Percentiles rank a stretch among this genome's conserved stretches.
Conservation (phyloP, 2,888 invertebrate species). For the Leptopterna dolabrata region DNA sequence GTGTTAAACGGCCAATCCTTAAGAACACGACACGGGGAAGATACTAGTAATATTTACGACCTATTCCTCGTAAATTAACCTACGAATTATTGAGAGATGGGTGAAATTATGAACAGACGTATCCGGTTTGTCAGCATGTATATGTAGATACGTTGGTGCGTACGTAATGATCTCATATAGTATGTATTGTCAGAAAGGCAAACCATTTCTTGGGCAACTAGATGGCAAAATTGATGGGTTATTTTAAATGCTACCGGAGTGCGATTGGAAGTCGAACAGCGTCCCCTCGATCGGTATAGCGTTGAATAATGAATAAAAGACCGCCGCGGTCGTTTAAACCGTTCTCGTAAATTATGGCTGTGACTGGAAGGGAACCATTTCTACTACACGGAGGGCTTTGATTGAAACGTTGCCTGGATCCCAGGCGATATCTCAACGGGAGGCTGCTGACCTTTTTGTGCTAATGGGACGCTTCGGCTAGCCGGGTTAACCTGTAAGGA, state of each 20-base stretch:
- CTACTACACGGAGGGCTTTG: not conserved
- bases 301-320: not conserved
- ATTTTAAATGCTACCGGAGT: not conserved
- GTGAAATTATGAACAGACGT: too few species aligned
- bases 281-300: not conserved
- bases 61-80: too few species aligned
- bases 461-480: not conserved
- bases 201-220: not conserved
- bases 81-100: too few species aligned
- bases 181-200: too few species aligned
- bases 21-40: too few species aligned
- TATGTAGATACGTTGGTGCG: too few species aligned
- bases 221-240: not conserved
- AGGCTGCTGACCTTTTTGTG: not conserved
- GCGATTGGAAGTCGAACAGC: not conserved
- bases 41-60: too few species aligned
- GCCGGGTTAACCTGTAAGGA: not conserved
- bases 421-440: not conserved
- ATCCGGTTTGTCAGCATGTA: too few species aligned
- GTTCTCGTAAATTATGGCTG: not conserved
- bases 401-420: not conserved
- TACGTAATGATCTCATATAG: too few species aligned
- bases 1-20: too few species aligned
- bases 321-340: not conserved
- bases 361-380: not conserved